These are phyloP conservation scores for Drosophila kanapiae DNA, from an alignment of 1,140 invertebrate species.

Conservation along the genomic window DNA sequence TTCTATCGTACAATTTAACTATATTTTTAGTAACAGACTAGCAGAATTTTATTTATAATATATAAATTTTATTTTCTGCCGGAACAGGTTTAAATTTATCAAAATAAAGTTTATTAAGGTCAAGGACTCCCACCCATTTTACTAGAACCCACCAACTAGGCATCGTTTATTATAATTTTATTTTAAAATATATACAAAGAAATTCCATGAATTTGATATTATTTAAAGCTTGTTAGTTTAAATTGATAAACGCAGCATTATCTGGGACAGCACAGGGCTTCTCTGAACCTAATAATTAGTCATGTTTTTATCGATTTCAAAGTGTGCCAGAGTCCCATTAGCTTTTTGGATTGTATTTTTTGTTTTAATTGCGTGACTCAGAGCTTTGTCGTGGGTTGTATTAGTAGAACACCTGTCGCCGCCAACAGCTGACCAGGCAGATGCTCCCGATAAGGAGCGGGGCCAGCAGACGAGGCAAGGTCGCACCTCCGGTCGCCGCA, in stretches of 20 bases:
- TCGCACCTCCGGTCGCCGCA: neutral
- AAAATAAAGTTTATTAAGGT: neutral
- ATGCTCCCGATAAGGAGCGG: slow-evolving; percentile 13
- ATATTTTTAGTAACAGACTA: too few relatives aligned
- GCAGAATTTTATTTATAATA: neutral
- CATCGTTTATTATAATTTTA: neutral
- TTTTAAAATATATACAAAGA: slow-evolving; percentile 10
- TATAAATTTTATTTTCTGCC: neutral
- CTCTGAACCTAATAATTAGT: slow-evolving; percentile 7
- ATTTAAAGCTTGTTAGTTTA: neutral
- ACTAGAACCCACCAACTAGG: too few relatives aligned
- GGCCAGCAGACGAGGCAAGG: neutral
- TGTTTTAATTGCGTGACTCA: slow-evolving; percentile 19
- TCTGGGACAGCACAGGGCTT: neutral
- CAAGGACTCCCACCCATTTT: neutral
- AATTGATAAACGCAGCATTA: neutral
- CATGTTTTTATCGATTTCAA: slow-evolving; percentile 23
- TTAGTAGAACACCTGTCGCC: slow-evolving; percentile 10
- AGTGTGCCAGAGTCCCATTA: slow-evolving; percentile 1
- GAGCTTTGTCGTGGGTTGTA: neutral
- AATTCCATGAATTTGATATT: neutral
- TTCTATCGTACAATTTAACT: too few relatives aligned
- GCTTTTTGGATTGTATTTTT: neutral
- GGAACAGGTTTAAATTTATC: neutral
- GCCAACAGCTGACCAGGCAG: slow-evolving; percentile 16